A percentile compares a stretch with the other conserved stretches of the same genome.
Evolutionary conservation across 2,888 invertebrate genomes (phyloP).

Genomic region (Napeogenes sylphis): DNA sequence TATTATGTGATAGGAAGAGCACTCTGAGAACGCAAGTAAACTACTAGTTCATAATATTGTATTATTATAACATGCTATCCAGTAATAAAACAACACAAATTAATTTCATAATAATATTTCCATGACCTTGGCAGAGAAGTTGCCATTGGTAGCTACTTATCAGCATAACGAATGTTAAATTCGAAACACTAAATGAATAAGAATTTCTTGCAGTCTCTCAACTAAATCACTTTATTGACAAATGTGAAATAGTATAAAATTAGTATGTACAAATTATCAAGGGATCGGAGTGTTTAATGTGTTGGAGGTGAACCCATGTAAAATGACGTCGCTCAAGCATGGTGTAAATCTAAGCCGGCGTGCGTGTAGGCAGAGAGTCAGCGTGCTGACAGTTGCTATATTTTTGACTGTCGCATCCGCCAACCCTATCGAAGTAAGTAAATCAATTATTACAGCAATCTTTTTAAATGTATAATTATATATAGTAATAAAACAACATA

Average conservation of each 20-base stretch:
- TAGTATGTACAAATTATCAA: constrained; percentile 14
- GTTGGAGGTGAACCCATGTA: constrained; percentile 29
- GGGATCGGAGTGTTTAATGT: constrained; percentile 25
- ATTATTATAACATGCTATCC: too few species aligned
- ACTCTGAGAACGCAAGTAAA: neutral
- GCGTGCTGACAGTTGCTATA: constrained; percentile 28
- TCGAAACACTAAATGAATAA: constrained; percentile 26
- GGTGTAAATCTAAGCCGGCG: constrained; percentile 83
- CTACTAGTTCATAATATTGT: too few species aligned
- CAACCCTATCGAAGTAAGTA: constrained; percentile 63
- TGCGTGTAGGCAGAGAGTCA: constrained; percentile 78
- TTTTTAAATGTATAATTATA: neutral
- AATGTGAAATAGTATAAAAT: constrained; percentile 15
- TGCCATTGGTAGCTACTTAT: constrained; percentile 37
- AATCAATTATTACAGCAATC: neutral
- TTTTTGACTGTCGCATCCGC: constrained; percentile 41
- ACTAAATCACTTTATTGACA: constrained; percentile 5
- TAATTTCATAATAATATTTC: too few species aligned
- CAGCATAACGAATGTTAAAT: constrained; percentile 54
- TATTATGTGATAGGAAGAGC: neutral
- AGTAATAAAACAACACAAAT: too few species aligned
- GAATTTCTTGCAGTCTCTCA: constrained; percentile 12
- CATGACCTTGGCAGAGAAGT: constrained; percentile 12
- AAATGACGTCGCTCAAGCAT: constrained; percentile 80
- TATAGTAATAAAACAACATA: too few species aligned